These are phyloP conservation scores for Bombus waltoni DNA, from an alignment of 1,140 invertebrate genomes.

Conservation along the genomic window DNA sequence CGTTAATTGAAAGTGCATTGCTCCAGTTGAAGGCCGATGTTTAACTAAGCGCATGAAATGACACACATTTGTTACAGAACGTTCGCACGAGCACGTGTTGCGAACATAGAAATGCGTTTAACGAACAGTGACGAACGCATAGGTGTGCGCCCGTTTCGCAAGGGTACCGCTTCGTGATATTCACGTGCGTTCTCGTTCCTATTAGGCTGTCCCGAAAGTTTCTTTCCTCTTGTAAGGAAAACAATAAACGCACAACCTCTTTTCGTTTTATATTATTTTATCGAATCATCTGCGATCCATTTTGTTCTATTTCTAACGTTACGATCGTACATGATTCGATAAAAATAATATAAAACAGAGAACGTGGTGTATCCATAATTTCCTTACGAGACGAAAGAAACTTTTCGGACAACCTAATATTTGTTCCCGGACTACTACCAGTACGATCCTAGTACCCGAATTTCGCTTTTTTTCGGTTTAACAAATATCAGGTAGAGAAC, in stretches of 20 bases:
- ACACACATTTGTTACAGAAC: neutral
- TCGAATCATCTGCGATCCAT: too few relatives aligned
- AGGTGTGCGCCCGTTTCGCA: slow-evolving; percentile 26
- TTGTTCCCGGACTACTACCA: slow-evolving; percentile 22
- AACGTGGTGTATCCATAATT: too few relatives aligned
- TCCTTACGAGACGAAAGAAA: too few relatives aligned
- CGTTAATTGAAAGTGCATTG: neutral
- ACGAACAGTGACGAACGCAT: slow-evolving; percentile 24
- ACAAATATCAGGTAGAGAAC: slow-evolving; percentile 42
- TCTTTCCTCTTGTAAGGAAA: too few relatives aligned
- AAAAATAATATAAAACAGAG: too few relatives aligned
- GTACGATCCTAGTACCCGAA: slow-evolving; percentile 56
- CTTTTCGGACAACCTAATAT: too few relatives aligned
- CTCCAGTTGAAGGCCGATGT: neutral
- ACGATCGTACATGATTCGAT: too few relatives aligned
- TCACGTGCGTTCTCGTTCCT: neutral
- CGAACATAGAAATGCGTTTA: neutral
- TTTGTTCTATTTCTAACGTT: too few relatives aligned
- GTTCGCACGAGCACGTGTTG: neutral
- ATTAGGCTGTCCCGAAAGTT: too few relatives aligned
- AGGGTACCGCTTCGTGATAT: slow-evolving; percentile 16
- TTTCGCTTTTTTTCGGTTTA: slow-evolving; percentile 43
- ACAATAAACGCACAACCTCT: too few relatives aligned
- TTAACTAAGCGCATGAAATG: neutral
- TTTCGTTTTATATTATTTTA: too few relatives aligned